Base-by-base conservation (phyloP, 1,140 invertebrate species). In the Holcopasites calliopsidis region DNA sequence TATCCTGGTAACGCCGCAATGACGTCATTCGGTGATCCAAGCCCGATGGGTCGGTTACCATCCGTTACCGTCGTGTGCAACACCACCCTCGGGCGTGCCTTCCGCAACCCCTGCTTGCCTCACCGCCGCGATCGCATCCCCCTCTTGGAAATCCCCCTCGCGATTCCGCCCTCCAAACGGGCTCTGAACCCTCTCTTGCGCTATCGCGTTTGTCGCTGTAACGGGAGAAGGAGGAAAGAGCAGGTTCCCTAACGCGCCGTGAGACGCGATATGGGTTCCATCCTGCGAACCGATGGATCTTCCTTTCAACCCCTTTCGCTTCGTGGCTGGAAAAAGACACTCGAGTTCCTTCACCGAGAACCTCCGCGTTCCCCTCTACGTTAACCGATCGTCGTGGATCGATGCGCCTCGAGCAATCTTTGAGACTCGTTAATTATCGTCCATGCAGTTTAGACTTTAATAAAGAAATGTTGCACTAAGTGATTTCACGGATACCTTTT, bases 161-260 rank as follows among this genome's bases (percentile, higher is more conserved):
- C 66, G 72, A 82, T 79, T 70, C 73, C 86, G 83, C 87, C 85
- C 86, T 88, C 82, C 80, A 65, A 80, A 64, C 80, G 69, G 76
- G 65, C 80, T 87, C 85, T 87, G 83, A 86, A 86, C 87, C 86
- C 85, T 85, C 78, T 71, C 35, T n/a, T n/a, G 83, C 71, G 79
- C 66, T 66, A 61, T 69, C 62, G 50, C 38, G 49, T 57, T 72
- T 47, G 60, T 57, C 55, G 77, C 77, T 64, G 74, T 58, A 80
- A 80, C 81, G 69, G 70, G 73, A 83, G n/a, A n/a, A n/a, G 82
- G 64, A 57, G 58, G 77, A 76, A 73, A 80, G 73, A 71, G 61
- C 62, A 61, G 76, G 66, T 76, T 71, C 61, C 62, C 44, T 18
- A 61, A 68, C 57, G 66, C 49, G n/a, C 54, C 7, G 7, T 65